Base-by-base conservation (phyloP, 1,140 invertebrate species). In the Drosophila jambulina region DNA sequence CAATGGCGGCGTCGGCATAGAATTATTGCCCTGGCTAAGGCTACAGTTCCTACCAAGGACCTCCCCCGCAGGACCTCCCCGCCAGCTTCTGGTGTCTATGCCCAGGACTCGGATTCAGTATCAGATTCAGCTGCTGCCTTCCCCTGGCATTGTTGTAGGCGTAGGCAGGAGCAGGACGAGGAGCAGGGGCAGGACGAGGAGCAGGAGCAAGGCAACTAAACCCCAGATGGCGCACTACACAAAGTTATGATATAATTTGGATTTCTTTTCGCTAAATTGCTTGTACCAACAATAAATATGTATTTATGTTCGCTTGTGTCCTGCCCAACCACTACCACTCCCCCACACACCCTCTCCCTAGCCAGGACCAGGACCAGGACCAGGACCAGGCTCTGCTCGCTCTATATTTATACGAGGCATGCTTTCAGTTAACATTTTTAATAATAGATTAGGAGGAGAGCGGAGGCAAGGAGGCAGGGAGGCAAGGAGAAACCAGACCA, bases 171-270 rank as follows among this genome's bases (percentile, higher is more conserved):
- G 21, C 36, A 51, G 10, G n/a, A 49, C 25, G 17, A 29, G 54
- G 27, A 23, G 23, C 51, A 13, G 38, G 42, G 12, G 29, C 12
- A 36, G 34, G 32, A 32, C 32, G 32, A 42, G 36, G 12, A 21
- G 21, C 45, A 48, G 76, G 60, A 71, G 67, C 61, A 65, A 58
- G 81, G 80, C 84, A 90, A 90, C 85, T 90, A 90, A 90, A 90
- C 85, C 85, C 85, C 85, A 90, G 85, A 90, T 90, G 85, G 85
- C 85, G 85, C 85, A 90, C 85, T 90, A 90, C 85, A 90, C 85
- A 90, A 90, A 90, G 85, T 90, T 90, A 90, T 90, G 85, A 90
- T 90, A 90, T 90, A 90, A 90, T 90, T 90, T 90, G 85, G 85
- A 90, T 90, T 90, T 90, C 85, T 90, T 90, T 90, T 90, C 86